Evolutionary conservation across 2,113 vertebrate species (phyloP).

Genomic region (Calyptomena viridis): DNA sequence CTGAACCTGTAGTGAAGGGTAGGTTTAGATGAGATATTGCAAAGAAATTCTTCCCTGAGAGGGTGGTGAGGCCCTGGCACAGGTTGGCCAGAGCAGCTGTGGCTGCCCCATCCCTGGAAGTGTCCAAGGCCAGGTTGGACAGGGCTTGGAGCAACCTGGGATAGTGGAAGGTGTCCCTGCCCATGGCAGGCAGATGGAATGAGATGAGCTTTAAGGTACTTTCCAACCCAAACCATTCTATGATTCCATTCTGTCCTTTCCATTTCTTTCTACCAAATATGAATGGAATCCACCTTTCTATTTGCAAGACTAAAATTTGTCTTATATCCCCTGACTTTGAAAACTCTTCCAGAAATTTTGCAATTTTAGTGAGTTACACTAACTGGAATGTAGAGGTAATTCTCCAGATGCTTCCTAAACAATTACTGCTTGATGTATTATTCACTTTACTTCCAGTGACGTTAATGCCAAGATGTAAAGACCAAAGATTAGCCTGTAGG

Average conservation of each 20-base stretch:
- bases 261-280: not conserved
- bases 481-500: not conserved
- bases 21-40: rapidly evolving
- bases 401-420: not conserved
- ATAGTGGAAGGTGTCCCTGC: not conserved
- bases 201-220: not conserved
- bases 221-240: not conserved
- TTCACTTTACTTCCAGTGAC: not conserved
- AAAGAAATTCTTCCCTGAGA: rapidly evolving
- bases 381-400: not conserved
- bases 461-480: not conserved
- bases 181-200: not conserved
- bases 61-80: no score
- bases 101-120: not conserved
- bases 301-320: not conserved
- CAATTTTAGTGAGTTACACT: not conserved
- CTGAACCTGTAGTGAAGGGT: not conserved
- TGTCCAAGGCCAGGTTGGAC: rapidly evolving
- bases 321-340: not conserved
- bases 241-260: not conserved
- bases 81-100: not conserved
- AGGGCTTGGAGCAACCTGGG: rapidly evolving
- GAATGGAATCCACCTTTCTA: not conserved
- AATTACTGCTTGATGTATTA: not conserved
- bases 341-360: not conserved